Evolutionary conservation across 1,140 invertebrate species (phyloP).

Genomic region (Galendromus occidentalis): DNA sequence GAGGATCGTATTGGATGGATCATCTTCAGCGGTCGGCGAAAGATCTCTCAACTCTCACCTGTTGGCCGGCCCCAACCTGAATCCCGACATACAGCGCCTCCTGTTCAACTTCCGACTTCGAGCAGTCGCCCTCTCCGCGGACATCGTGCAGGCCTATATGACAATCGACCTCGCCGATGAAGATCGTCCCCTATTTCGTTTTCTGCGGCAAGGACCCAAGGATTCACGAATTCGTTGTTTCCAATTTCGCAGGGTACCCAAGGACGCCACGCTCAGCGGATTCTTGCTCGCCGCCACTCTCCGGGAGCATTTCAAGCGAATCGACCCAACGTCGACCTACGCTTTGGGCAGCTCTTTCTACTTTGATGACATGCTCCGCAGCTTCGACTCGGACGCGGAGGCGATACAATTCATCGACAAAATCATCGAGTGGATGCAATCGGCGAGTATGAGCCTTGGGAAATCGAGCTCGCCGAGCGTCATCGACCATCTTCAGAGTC

Average conservation of each 20-base stretch:
- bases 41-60: constrained; percentile 15
- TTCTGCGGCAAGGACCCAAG: background rate
- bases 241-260: too few species aligned
- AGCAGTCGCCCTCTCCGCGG: too few species aligned
- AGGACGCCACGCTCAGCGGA: too few species aligned
- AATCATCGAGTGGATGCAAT: background rate
- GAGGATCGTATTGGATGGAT: background rate
- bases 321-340: background rate
- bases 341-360: background rate
- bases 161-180: too few species aligned
- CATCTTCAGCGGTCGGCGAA: background rate
- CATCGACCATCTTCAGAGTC: too few species aligned
- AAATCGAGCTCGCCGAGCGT: background rate
- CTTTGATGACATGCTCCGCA: background rate
- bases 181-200: constrained; percentile 5
- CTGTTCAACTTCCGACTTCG: too few species aligned
- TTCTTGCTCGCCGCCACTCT: background rate
- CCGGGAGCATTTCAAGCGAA: background rate
- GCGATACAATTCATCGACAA: background rate
- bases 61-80: constrained; percentile 8
- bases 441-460: background rate
- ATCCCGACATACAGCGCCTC: constrained; percentile 12
- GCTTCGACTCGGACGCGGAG: background rate
- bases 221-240: background rate
- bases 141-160: too few species aligned